Conservation (phyloP, 2,888 invertebrate species). For the Ennomos erosarius region DNA sequence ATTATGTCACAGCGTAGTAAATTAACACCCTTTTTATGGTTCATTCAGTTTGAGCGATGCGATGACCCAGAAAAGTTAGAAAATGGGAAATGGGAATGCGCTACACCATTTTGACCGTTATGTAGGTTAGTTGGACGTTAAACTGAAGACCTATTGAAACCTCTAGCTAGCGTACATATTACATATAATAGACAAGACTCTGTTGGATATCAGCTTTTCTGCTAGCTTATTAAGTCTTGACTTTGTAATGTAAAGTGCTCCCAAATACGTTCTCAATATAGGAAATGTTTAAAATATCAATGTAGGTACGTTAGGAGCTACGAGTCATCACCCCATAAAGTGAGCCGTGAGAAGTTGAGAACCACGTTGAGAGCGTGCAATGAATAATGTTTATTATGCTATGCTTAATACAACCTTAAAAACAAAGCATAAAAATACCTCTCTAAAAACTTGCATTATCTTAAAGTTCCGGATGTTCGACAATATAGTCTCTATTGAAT, state of each 20-base stretch:
- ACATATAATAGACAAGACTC: too few species aligned
- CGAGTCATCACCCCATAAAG: slow-evolving; percentile 31
- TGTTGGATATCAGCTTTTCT: too few species aligned
- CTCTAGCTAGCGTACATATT: neutral
- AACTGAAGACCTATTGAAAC: slow-evolving; percentile 6
- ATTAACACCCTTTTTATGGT: neutral
- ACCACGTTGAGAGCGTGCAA: neutral
- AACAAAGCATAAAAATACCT: neutral
- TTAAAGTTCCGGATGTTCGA: neutral
- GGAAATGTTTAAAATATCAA: slow-evolving; percentile 8
- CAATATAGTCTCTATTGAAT: neutral
- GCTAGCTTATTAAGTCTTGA: too few species aligned
- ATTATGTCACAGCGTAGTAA: slow-evolving; percentile 9
- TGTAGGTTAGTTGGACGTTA: slow-evolving; percentile 26
- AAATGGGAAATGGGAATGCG: slow-evolving; percentile 16
- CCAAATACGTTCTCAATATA: slow-evolving; percentile 7
- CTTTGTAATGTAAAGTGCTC: neutral
- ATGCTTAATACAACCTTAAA: neutral
- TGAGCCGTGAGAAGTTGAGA: slow-evolving; percentile 26
- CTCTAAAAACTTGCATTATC: neutral
- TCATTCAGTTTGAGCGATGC: neutral
- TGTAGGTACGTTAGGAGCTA: slow-evolving; percentile 9
- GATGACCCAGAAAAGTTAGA: slow-evolving; percentile 5
- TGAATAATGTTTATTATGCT: slow-evolving; percentile 15
- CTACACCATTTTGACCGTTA: slow-evolving; percentile 2